phyloP scores from a whole-genome alignment of 2,888 invertebrate genomes.

The Exocentrus adspersus region DNA sequence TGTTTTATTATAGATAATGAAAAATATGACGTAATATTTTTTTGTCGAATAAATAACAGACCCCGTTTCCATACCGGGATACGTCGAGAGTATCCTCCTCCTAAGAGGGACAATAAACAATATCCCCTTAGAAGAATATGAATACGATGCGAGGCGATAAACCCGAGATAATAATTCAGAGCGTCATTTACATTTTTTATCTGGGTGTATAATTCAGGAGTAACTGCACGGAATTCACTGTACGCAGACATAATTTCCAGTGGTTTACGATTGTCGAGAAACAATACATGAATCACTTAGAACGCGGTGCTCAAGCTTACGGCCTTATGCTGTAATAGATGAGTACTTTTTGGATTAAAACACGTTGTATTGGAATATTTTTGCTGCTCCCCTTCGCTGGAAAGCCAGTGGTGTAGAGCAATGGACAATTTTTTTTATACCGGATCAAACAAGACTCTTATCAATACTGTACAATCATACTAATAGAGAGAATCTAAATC shows the following conservation, averaged over 20 bases:
- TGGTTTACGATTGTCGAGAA: constrained; percentile 63
- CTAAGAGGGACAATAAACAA: constrained; percentile 26
- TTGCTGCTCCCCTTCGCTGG: constrained; percentile 55
- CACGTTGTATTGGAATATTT: constrained; percentile 64
- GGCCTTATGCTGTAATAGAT: constrained; percentile 58
- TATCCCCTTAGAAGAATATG: constrained; percentile 42
- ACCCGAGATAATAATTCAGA: constrained; percentile 48
- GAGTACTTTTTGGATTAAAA: constrained; percentile 65
- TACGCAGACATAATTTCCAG: constrained; percentile 62
- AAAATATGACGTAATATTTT: too few relatives aligned
- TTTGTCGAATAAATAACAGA: too few relatives aligned
- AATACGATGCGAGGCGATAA: constrained; percentile 41
- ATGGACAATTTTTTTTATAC: too few relatives aligned
- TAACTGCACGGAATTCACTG: constrained; percentile 54
- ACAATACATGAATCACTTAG: constrained; percentile 64
- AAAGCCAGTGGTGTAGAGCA: not conserved
- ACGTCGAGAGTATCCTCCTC: constrained; percentile 12
- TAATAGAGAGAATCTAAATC: too few relatives aligned
- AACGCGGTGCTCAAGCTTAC: constrained; percentile 48
- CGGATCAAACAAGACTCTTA: too few relatives aligned
- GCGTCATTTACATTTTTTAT: constrained; percentile 57
- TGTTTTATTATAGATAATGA: too few relatives aligned
- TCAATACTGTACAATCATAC: too few relatives aligned
- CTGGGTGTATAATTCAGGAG: constrained; percentile 54
- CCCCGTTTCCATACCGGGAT: not conserved